Base-by-base conservation (phyloP, 2,888 invertebrate genomes). In the Dorcus hopei region DNA sequence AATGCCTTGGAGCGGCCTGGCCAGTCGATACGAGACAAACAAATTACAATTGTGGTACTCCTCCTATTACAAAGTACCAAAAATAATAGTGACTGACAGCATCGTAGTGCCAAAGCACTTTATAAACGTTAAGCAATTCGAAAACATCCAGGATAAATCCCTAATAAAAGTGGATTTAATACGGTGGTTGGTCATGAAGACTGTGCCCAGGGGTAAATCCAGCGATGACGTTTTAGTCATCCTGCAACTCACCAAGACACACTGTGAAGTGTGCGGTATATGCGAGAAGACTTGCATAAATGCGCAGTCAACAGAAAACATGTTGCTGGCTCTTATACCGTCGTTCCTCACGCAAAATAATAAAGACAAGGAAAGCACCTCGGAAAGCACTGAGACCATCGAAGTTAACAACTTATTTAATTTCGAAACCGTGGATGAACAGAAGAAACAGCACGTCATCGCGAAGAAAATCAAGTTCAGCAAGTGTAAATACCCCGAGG, bases 261-360 rank as follows among this genome's bases (percentile, higher is more conserved):
- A 70, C 61, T 78, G 73, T 63, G 72, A 75, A 64, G 71, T 78
- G 33, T 71, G 72, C 41, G 77, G 78, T 9, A 65, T 75, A 40
- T 75, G 75, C 59, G 70, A 73, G 49, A 74, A 72, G 58, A 69
- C 70, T 52, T 54, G 0, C 80, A 80, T 80, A 74, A 77, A 38
- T 4, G 11, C 43, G 3, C 45, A 45, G 2, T 19, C 9, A 2
- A 16, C 14, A 6, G 45, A 45, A 3, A 45, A 45, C 23, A 42
- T 42, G 42, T 9, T 42, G 2, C 23, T 45, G 3, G 16, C 45
- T 45, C 45, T 45, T 4, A 45, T 45, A 45, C 45, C 45, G 7
- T 45, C 45, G 9, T 11, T 7, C 9, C 16, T 45, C 9, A 45
- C 45, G 1, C 19, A 45, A 45, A 45, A 45, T 9, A n/a, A 33